phyloP scores from a whole-genome alignment of 2,888 invertebrate species.

The Pyrrhopygopsis socrates region DNA sequence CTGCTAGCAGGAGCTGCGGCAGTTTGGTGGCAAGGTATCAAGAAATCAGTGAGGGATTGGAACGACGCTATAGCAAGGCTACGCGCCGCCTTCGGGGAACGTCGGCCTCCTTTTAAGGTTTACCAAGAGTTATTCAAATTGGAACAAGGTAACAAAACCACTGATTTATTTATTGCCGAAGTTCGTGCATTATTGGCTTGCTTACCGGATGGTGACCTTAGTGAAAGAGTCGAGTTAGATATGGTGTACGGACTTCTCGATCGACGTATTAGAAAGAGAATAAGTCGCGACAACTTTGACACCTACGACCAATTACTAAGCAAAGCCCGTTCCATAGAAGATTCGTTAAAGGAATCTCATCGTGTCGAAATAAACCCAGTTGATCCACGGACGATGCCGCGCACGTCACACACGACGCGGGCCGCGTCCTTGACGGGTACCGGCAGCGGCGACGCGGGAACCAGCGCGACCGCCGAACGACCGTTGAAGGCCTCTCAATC shows the following conservation, averaged over 20 bases:
- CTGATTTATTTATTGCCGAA: constrained; percentile 59
- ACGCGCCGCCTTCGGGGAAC: constrained; percentile 49
- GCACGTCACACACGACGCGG: not conserved
- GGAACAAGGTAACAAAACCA: constrained; percentile 48
- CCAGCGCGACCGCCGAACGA: not conserved
- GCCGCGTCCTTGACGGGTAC: not conserved
- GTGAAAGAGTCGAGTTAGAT: constrained; percentile 61
- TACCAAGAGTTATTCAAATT: constrained; percentile 53
- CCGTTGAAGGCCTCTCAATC: not conserved
- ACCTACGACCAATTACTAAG: constrained; percentile 7
- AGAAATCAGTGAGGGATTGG: constrained; percentile 42
- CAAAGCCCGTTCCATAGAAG: constrained; percentile 45
- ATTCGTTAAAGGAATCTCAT: constrained; percentile 16
- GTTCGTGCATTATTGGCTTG: constrained; percentile 54
- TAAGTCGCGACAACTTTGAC: constrained; percentile 72
- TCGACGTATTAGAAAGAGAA: constrained; percentile 62
- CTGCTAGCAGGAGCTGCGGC: constrained; percentile 66
- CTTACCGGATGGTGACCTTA: constrained; percentile 40
- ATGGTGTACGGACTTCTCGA: constrained; percentile 66
- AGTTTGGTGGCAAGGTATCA: constrained; percentile 71
- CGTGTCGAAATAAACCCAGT: not conserved
- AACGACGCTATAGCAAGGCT: constrained; percentile 39
- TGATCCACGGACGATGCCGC: not conserved
- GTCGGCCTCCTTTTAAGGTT: constrained; percentile 54
- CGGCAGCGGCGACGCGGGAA: not conserved